Conservation (phyloP, 2,888 invertebrate genomes). For the Limnephilus auricula region DNA sequence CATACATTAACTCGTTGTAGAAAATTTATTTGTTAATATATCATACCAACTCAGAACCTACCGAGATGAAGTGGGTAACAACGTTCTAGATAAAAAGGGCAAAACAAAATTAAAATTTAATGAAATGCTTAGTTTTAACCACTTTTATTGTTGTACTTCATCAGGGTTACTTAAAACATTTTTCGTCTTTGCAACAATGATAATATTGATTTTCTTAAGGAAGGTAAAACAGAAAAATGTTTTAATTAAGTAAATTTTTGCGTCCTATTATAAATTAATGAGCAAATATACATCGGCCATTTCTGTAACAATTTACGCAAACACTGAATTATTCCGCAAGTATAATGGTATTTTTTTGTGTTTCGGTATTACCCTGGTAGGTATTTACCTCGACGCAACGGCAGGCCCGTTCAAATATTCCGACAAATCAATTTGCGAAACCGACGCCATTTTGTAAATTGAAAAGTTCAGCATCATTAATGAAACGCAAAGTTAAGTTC, state of each 20-base stretch:
- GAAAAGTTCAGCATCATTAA: slow-evolving; percentile 44
- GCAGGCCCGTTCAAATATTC: slow-evolving; percentile 49
- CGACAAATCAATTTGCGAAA: slow-evolving; percentile 42
- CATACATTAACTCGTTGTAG: too few species aligned
- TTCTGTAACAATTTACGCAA: slow-evolving; percentile 31
- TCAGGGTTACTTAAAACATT: too few species aligned
- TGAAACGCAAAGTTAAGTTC: slow-evolving; percentile 23
- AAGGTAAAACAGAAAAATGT: not conserved
- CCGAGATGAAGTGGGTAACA: not conserved
- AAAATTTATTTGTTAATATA: too few species aligned
- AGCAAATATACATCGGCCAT: not conserved
- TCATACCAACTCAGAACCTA: too few species aligned
- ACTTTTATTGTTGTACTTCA: too few species aligned
- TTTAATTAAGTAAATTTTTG: not conserved
- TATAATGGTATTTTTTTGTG: slow-evolving; percentile 51
- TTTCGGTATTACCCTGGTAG: slow-evolving; percentile 41
- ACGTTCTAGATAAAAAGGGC: not conserved
- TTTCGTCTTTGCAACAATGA: not conserved
- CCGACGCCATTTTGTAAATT: slow-evolving; percentile 35
- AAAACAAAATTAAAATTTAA: too few species aligned
- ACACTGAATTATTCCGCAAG: slow-evolving; percentile 43
- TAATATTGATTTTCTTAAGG: not conserved
- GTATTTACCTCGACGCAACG: slow-evolving; percentile 38
- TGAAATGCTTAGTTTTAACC: too few species aligned
- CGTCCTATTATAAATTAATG: not conserved